Evolutionary conservation across 2,888 invertebrate species (phyloP).

Genomic region (Allygus modestus): DNA sequence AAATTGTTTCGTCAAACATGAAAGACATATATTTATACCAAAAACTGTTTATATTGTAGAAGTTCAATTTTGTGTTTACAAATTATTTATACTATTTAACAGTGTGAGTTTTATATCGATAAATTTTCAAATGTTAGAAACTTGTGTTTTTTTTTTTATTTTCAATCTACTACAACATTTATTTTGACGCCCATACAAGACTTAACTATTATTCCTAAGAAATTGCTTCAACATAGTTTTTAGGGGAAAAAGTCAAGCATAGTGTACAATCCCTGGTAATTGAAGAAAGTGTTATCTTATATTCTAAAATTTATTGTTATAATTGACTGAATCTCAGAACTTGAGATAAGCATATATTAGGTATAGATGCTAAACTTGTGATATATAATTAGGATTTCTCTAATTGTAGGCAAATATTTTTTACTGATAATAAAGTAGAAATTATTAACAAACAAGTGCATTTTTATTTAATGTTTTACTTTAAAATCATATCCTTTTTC

Average conservation of each 20-base stretch:
- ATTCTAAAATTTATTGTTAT: neutral
- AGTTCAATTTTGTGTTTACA: neutral
- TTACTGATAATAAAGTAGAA: neutral
- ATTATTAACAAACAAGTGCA: too few species aligned
- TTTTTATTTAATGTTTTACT: too few species aligned
- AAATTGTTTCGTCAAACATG: too few species aligned
- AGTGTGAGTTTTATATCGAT: neutral
- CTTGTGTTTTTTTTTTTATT: neutral
- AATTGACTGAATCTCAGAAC: slow-evolving; percentile 2
- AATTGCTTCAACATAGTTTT: neutral
- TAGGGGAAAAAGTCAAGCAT: neutral
- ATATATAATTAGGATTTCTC: neutral
- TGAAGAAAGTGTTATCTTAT: neutral
- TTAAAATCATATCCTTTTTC: too few species aligned
- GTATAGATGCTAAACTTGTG: neutral
- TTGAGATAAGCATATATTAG: neutral
- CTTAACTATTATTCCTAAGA: neutral
- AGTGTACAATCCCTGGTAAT: neutral
- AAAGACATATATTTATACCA: too few species aligned
- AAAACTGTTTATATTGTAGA: neutral
- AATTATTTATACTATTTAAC: neutral
- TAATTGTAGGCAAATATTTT: neutral
- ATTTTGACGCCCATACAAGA: neutral
- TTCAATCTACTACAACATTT: neutral
- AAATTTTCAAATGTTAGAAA: neutral